Evolutionary conservation across 2,888 invertebrate species (phyloP), one percentile per base, ranked within the genome.

Genomic region (Trachelus tabidus): DNA sequence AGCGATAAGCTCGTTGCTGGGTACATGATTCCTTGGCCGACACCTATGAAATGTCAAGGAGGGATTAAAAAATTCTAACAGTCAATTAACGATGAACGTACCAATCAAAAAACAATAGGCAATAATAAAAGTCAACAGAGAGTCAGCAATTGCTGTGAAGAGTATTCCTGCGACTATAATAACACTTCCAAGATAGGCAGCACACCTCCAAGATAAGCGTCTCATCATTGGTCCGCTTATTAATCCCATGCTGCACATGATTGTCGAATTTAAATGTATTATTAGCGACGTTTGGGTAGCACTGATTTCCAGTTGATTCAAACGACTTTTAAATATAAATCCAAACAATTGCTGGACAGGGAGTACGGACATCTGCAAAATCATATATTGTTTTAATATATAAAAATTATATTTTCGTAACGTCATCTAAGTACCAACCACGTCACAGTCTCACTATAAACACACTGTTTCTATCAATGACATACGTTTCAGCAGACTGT

Each of bases 1-100:
- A 92, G 87, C 0, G 93, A 93, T 74, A 93, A 85, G 81, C 90
- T 92, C 68, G 92, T 92, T 6, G 93, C 91, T 34, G 92, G 92
- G 85, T 91, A 90, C 71, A 92, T 82, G 69, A 92, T 90, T 40
- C 92, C 92, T 81, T 92, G 92, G 2, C 93, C 93, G 68, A 92
- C 80, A 71, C 93, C 93, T 93, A 85, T 1, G 6, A 23, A 3
- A 71, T 11, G 11, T 71, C 56, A 71, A 23, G 31, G 11, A 71
- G 11, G 12, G 3, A 23, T 31, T 2, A 71, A 69, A 11, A 31
- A 30, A 6, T 12, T 71, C 12, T 33, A 31, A 3, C 71, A 9
- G 12, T 12, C 71, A 31, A 71, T 23, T 71, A 9, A 71, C n/a
- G 11, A 71, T 0, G 2, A 31, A 71, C 33, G 12, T 34, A 88